Evolutionary conservation across 2,797 vertebrate genomes (phyloP), one percentile per base, ranked within the genome.

Genomic region (Lateolabrax maculatus): DNA sequence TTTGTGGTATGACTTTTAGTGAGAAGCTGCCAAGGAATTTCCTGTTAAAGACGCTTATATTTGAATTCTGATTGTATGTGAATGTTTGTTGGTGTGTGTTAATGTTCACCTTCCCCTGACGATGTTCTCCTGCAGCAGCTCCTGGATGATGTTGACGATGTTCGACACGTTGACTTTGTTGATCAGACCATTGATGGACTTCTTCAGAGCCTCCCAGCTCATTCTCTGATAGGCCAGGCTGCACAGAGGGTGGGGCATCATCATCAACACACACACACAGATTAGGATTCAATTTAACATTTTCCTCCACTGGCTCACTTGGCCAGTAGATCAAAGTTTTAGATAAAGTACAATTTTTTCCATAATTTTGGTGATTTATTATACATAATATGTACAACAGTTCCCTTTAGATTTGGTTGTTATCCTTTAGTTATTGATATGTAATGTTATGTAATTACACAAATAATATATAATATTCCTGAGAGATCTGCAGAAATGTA

Each of bases 131-230:
- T 99, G 98, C 88, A 99, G 96, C 51, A 99, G 95, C 92, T 99
- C 98, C 87, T 98, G 97, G 92, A 99, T 98, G 86, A 99, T 99
- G 87, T 96, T 97, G 75, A 93, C 95, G 55, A 99, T 98, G 91
- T 99, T 99, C 52, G 98, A 99, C 85, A 99, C 98, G 0, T 99
- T 99, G 64, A 99, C 97, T 94, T 99, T 99, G 92, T 99, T 99
- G 90, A 99, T 97, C 75, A 99, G 96, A 93, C 98, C 98, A 13
- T 99, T 99, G 93, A 99, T 98, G 0, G 98, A 99, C 89, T 99
- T 99, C 95, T 99, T 99, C 84, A 99, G 92, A 11, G 98, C 98
- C 92, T 99, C 98, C 98, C 98, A 99, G 91, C 97, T 99, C 98
- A 99, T 99, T 79, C 98, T 97, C 92, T 99, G 98, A 92, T 98